These are phyloP conservation scores for Drosophila nebulosa DNA, from an alignment of 1,140 invertebrate genomes.

Conservation along the genomic window DNA sequence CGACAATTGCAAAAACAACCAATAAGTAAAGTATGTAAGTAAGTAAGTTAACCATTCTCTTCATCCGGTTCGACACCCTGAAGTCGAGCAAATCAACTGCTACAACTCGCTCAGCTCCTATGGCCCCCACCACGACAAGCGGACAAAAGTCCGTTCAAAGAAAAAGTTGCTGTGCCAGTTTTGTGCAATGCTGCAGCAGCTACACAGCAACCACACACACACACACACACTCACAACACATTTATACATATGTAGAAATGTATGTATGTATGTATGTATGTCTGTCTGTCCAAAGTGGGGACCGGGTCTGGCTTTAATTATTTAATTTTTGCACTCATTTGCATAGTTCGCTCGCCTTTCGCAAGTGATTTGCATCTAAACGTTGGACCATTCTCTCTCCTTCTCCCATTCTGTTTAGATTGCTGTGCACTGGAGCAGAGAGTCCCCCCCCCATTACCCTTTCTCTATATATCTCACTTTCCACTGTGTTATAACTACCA, in stretches of 20 bases:
- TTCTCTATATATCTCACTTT: slow-evolving; percentile 6
- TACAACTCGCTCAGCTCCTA: slow-evolving; percentile 58
- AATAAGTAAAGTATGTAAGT: slow-evolving; percentile 4
- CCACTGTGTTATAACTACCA: slow-evolving; percentile 17
- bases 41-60: slow-evolving; percentile 56
- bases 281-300: slow-evolving; percentile 19
- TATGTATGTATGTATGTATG: slow-evolving; percentile 20
- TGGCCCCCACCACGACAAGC: slow-evolving; percentile 7
- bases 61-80: slow-evolving; percentile 68
- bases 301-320: slow-evolving; percentile 65
- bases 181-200: slow-evolving; percentile 45
- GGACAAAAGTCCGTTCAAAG: slow-evolving; percentile 46
- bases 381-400: slow-evolving; percentile 29
- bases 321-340: slow-evolving; percentile 75
- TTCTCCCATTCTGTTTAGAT: slow-evolving; percentile 36
- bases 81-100: slow-evolving; percentile 73
- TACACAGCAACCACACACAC: slow-evolving; percentile 7
- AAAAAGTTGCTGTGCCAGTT: slow-evolving; percentile 79
- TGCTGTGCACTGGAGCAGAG: slow-evolving; percentile 40
- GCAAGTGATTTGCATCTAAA: slow-evolving; percentile 65
- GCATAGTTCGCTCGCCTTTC: slow-evolving; percentile 49
- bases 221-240: neutral
- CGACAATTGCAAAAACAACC: slow-evolving; percentile 20
- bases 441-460: neutral
- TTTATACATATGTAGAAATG: slow-evolving; percentile 27